phyloP scores from a whole-genome alignment of 2,888 invertebrate genomes.

The Ferrisia virgata region DNA sequence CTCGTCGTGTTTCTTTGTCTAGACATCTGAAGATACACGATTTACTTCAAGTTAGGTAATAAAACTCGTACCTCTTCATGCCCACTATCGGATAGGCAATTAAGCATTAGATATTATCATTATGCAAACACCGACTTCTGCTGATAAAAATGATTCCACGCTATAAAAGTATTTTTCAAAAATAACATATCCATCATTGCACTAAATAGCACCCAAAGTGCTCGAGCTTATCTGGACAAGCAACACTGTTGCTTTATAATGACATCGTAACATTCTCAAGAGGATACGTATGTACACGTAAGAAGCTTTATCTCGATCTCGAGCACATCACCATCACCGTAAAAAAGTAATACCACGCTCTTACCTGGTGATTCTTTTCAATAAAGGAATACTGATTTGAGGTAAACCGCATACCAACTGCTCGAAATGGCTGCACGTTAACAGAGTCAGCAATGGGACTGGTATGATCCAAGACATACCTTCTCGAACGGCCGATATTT shows the following conservation, averaged over 20 bases:
- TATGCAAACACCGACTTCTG: too few relatives aligned
- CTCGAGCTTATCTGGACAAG: not conserved
- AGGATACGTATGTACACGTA: not conserved
- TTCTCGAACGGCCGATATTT: constrained; percentile 60
- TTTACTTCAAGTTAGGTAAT: too few relatives aligned
- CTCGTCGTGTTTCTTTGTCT: not conserved
- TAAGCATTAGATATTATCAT: not conserved
- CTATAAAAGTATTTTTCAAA: not conserved
- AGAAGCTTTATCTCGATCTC: not conserved
- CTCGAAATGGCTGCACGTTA: constrained; percentile 62
- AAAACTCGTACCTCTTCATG: not conserved
- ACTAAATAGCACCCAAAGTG: not conserved
- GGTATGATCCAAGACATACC: constrained; percentile 66
- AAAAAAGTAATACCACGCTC: constrained; percentile 30
- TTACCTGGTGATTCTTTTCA: constrained; percentile 64
- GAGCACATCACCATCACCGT: not conserved
- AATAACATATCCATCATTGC: not conserved
- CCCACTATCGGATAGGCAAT: not conserved
- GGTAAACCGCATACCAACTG: constrained; percentile 64
- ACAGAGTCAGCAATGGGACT: constrained; percentile 61
- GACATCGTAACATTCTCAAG: not conserved
- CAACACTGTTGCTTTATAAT: not conserved
- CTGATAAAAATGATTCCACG: too few relatives aligned
- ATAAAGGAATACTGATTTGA: constrained; percentile 60
- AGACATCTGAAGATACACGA: not conserved